Conservation (phyloP, 2,113 vertebrate genomes). For the Loxodonta africana region DNA sequence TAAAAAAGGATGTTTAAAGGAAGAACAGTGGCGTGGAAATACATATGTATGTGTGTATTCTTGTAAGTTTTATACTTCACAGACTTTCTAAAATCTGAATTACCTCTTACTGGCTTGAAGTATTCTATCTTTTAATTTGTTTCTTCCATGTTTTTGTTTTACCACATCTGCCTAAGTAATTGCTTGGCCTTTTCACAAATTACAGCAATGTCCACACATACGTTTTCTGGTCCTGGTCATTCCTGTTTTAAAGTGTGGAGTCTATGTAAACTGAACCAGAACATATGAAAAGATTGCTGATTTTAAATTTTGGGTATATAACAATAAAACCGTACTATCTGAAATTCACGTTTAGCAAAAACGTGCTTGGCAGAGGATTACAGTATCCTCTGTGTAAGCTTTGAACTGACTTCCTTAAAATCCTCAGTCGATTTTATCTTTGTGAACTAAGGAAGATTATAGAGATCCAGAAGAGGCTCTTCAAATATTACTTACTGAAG, state of each 20-base stretch:
- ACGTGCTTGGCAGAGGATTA: not conserved
- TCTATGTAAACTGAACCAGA: slow-evolving; percentile 30
- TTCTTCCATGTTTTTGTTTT: not conserved
- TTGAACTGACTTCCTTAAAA: not conserved
- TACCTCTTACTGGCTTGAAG: not conserved
- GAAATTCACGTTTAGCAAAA: slow-evolving; percentile 49
- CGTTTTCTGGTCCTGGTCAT: not conserved
- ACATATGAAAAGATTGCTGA: not conserved
- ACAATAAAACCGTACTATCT: slow-evolving; percentile 28
- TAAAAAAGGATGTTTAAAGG: not conserved
- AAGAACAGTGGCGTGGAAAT: not conserved
- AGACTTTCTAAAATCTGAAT: not conserved
- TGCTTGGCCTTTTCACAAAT: slow-evolving; percentile 27
- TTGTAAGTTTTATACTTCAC: not conserved
- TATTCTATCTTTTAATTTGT: not conserved
- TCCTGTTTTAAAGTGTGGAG: slow-evolving; percentile 1
- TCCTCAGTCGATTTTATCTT: slow-evolving; percentile 10
- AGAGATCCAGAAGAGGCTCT: not conserved
- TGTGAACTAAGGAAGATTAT: not conserved
- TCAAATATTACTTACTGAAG: slow-evolving; percentile 27
- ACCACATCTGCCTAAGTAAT: not conserved
- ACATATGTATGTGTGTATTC: not conserved
- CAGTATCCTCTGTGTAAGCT: not conserved
- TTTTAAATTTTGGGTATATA: slow-evolving; percentile 5
- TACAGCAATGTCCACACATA: not conserved